Evolutionary conservation across 2,888 invertebrate genomes (phyloP), one percentile per base, ranked within the genome.

Genomic region (Meta bourneti): DNA sequence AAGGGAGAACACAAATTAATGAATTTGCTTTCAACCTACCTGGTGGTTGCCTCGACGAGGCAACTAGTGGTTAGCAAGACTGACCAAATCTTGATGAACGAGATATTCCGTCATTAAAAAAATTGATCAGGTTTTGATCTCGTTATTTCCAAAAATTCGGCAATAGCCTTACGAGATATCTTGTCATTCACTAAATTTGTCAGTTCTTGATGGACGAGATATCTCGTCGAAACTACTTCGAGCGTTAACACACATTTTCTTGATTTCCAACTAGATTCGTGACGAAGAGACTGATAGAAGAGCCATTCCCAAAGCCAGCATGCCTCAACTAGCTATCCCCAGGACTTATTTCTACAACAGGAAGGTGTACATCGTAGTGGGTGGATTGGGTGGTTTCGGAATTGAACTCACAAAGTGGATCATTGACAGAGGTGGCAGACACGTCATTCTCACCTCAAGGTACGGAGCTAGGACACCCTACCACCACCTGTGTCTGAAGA

Each of bases 311-410:
- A 79, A 93, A 81, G 7, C 7, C 61, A 93, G 94, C 8, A 93
- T 94, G 74, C 93, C 93, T 16, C 96, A 98, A 34, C 95, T 96
- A 34, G 98, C 98, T 11, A 96, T 98, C 93, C 97, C 98, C 51
- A 96, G 98, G 94, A 97, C 97, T 61, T 97, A 98, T 70, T 96
- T 96, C 93, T 97, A 95, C 89, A 95, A 95, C 0, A 93, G 95
- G 52, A 95, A 95, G 93, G 94, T 95, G 7, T 96, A 96, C 94
- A 94, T 96, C 75, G 95, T 96, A 90, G 95, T 95, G 95, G 94
- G 97, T 91, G 99, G 99, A 85, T 96, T 99, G 81, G 99, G 99
- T 93, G 99, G 99, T 5, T 99, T 99, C 95, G 99, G 99, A 48
- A 95, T 99, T 93, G 99, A 99, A 95, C 95, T 99, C 93, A 97